Conservation (phyloP, 1,140 invertebrate genomes). For the Pantala flavescens region DNA sequence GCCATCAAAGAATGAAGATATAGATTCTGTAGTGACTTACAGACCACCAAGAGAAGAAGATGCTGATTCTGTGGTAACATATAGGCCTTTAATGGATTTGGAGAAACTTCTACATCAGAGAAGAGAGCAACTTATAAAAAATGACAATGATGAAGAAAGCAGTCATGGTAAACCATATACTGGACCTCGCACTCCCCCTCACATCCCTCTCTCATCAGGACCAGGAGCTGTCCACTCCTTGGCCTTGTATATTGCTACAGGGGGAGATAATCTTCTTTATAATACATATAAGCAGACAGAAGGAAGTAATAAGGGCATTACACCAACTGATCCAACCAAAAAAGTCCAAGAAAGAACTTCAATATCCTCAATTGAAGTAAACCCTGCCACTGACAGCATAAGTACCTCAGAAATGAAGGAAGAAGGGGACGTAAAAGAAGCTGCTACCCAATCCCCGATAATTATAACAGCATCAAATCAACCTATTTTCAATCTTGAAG, state of each 20-base stretch:
- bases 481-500: no score
- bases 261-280: background rate
- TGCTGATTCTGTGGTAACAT: background rate
- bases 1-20: background rate
- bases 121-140: background rate
- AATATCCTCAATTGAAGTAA: no score
- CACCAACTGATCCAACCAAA: background rate
- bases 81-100: background rate
- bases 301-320: background rate
- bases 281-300: background rate
- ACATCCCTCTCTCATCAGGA: constrained; percentile 42
- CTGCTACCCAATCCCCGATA: no score
- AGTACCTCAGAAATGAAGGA: no score
- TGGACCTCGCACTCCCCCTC: background rate
- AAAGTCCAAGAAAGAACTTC: no score
- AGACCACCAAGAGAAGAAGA: background rate
- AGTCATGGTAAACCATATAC: background rate
- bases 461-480: no score
- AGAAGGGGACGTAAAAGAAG: no score
- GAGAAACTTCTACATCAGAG: background rate
- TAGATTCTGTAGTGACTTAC: background rate
- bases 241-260: constrained; percentile 63
- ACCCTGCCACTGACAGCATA: no score
- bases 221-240: constrained; percentile 64
- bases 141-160: background rate